Percentiles rank a stretch among this genome's conserved stretches.
Conservation (phyloP, 2,113 vertebrate species). For the Uria aalge region DNA sequence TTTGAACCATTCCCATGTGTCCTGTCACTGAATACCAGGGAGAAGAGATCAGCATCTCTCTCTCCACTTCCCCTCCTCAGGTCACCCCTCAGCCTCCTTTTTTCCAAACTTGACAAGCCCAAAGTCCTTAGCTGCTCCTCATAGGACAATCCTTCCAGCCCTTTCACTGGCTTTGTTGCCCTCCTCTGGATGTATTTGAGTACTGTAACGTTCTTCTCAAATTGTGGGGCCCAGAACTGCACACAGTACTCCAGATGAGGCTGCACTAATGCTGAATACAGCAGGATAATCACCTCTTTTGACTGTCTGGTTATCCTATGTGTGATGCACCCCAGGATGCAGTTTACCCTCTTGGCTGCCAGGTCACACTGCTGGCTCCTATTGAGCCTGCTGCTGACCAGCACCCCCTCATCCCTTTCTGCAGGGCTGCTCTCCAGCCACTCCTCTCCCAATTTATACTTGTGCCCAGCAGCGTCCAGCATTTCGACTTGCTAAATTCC, state of each 20-base stretch:
- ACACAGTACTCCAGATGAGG: background rate
- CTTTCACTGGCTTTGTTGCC: background rate
- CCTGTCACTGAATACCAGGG: background rate
- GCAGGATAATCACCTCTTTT: too few species aligned
- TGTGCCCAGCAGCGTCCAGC: background rate
- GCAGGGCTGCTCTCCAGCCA: background rate
- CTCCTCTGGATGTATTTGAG: background rate
- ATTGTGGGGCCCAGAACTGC: background rate
- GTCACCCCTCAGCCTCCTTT: background rate
- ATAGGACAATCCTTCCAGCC: background rate
- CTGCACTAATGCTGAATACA: background rate
- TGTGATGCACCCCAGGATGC: background rate
- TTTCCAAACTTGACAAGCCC: too few species aligned
- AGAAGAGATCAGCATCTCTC: background rate
- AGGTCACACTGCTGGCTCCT: background rate
- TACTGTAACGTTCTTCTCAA: background rate
- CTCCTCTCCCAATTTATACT: background rate
- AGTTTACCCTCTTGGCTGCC: background rate
- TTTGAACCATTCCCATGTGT: too few species aligned
- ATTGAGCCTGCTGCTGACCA: background rate
- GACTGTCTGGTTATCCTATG: background rate
- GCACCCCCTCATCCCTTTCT: background rate
- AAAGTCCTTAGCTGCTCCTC: background rate
- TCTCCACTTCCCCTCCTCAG: background rate
- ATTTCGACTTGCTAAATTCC: background rate